Percentiles rank a stretch among this genome's conserved stretches.
phyloP scores from a whole-genome alignment of 2,888 invertebrate species.

The Dusona sp. region DNA sequence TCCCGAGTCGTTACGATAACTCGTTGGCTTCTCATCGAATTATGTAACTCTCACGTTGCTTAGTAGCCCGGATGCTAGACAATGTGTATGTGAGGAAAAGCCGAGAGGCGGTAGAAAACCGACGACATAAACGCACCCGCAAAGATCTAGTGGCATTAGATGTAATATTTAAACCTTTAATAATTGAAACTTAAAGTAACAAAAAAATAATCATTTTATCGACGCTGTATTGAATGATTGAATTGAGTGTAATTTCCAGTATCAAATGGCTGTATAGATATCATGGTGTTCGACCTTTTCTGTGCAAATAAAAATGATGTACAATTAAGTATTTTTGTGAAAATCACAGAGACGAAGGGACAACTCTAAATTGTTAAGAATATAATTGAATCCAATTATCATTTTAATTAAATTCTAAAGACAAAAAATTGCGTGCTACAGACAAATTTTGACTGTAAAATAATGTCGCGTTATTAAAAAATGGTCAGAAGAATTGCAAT shows the following conservation, averaged over 20 bases:
- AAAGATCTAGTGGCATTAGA: not conserved
- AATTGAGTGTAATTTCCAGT: no score
- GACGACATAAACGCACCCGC: not conserved
- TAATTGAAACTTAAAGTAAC: not conserved
- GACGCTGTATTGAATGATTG: not conserved
- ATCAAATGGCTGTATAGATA: no score
- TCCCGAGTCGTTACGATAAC: slow-evolving; percentile 55
- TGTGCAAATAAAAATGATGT: no score
- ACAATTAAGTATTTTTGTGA: no score
- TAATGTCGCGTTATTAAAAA: no score
- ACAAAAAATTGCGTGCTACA: not conserved
- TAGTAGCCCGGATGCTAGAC: slow-evolving; percentile 30
- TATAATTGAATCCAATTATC: not conserved
- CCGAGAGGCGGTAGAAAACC: not conserved
- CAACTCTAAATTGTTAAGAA: not conserved
- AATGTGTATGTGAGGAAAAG: slow-evolving; percentile 23
- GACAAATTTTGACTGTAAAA: not conserved
- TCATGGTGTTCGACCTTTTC: no score
- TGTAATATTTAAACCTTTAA: not conserved
- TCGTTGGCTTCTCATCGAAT: slow-evolving; percentile 37
- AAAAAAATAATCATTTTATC: no score
- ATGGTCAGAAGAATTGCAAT: not conserved
- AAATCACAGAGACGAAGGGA: not conserved
- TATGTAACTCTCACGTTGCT: slow-evolving; percentile 49
- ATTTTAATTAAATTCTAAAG: not conserved